Conservation (phyloP, 2,113 vertebrate species). For the Grus americana region DNA sequence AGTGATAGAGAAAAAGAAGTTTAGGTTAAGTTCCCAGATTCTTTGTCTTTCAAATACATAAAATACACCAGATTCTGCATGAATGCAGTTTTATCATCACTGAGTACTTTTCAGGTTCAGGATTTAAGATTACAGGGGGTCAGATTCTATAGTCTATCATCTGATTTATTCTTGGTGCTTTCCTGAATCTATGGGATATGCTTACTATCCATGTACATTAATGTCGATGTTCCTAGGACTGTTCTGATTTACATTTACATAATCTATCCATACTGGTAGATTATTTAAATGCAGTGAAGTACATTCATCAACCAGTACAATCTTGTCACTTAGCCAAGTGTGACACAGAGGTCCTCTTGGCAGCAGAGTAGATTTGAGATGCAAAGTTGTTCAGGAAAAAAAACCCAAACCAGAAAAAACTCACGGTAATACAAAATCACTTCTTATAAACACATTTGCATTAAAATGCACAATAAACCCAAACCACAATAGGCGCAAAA, state of each 20-base stretch:
- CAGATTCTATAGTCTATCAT: background rate
- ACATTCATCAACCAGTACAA: background rate
- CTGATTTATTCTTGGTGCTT: background rate
- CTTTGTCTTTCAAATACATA: background rate
- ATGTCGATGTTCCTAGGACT: background rate
- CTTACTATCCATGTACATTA: background rate
- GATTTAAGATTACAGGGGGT: background rate
- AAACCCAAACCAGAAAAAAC: background rate
- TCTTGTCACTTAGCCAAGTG: background rate
- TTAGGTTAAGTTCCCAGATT: background rate
- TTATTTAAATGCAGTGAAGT: background rate
- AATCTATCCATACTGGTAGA: background rate
- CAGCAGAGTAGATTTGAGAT: background rate
- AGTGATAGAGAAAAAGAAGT: background rate
- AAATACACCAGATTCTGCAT: background rate
- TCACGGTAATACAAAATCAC: background rate
- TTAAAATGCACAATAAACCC: constrained; percentile 35
- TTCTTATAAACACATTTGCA: constrained; percentile 27
- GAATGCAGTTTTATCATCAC: background rate
- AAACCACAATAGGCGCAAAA: constrained; percentile 4
- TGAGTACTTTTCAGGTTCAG: background rate
- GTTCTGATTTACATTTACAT: background rate
- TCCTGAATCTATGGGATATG: background rate
- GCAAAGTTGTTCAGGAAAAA: background rate
- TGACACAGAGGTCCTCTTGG: background rate